Evolutionary conservation across 2,797 vertebrate genomes (phyloP).

Genomic region (Xenopus petersii): DNA sequence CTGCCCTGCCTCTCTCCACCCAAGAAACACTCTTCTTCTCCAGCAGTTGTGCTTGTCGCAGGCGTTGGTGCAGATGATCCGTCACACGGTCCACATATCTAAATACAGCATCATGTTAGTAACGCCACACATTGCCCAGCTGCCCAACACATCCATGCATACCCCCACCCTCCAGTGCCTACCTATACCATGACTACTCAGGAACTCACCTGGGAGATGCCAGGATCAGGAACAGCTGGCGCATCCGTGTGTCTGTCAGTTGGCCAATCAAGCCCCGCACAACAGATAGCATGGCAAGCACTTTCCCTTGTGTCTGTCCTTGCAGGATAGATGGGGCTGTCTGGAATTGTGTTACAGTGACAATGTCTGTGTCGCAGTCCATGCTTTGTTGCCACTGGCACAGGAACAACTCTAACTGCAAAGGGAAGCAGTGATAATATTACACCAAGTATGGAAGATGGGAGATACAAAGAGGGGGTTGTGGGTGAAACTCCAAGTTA

Average conservation of each 20-base stretch:
- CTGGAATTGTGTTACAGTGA: slow-evolving; percentile 92
- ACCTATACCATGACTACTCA: background rate
- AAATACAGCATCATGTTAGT: background rate
- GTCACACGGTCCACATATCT: slow-evolving; percentile 93
- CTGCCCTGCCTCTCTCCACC: slow-evolving; percentile 73
- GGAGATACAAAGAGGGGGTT: no score
- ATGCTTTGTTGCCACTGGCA: slow-evolving; percentile 83
- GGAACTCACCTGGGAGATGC: slow-evolving; percentile 83
- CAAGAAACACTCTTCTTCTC: slow-evolving; percentile 73
- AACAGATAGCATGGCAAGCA: slow-evolving; percentile 66
- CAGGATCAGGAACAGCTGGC: slow-evolving; percentile 92
- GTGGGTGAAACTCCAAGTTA: no score
- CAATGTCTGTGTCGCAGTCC: slow-evolving; percentile 82
- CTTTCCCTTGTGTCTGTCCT: slow-evolving; percentile 67
- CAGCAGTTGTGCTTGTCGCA: slow-evolving; percentile 87
- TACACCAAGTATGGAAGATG: background rate
- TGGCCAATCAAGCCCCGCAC: slow-evolving; percentile 70
- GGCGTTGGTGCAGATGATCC: slow-evolving; percentile 79
- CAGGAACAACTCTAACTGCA: slow-evolving; percentile 87
- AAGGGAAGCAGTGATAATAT: slow-evolving; percentile 10
- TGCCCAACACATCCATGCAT: no score
- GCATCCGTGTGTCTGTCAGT: slow-evolving; percentile 82
- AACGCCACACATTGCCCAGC: background rate
- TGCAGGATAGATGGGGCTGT: slow-evolving; percentile 84
- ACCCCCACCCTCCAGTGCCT: no score